Conservation (phyloP, 2,888 invertebrate species). For the Rhamnusium bicolor region DNA sequence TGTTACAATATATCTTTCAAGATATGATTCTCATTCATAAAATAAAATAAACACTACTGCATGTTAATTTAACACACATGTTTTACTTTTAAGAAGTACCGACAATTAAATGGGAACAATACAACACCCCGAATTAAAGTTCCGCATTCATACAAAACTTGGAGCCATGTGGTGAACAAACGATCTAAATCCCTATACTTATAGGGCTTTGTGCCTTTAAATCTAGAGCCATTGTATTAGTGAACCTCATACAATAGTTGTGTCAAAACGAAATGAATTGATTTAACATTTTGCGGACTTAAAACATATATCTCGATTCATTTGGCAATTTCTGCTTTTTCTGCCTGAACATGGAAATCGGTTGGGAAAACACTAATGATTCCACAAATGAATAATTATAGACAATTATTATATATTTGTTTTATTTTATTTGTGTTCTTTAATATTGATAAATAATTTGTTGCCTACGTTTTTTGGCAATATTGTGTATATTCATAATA, state of each 20-base stretch:
- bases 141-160: conserved; percentile 7
- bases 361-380: no score
- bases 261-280: conserved; percentile 15
- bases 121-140: conserved; percentile 9
- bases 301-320: neutral
- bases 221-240: conserved; percentile 13
- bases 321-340: conserved; percentile 1
- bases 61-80: conserved; percentile 24
- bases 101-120: conserved; percentile 24
- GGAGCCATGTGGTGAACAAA: conserved; percentile 32
- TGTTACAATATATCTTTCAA: neutral
- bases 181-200: conserved; percentile 28
- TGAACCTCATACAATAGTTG: neutral
- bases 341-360: no score
- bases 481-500: no score
- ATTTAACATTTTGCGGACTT: conserved; percentile 11
- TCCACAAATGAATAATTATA: no score
- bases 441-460: no score
- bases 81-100: neutral
- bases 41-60: conserved; percentile 2
- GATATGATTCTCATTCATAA: conserved; percentile 6
- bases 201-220: conserved; percentile 1
- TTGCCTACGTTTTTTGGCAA: no score
- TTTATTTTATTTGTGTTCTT: no score
- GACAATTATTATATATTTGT: no score